Evolutionary conservation across 2,113 vertebrate genomes (phyloP).

Genomic region (Pterophyllum scalare): DNA sequence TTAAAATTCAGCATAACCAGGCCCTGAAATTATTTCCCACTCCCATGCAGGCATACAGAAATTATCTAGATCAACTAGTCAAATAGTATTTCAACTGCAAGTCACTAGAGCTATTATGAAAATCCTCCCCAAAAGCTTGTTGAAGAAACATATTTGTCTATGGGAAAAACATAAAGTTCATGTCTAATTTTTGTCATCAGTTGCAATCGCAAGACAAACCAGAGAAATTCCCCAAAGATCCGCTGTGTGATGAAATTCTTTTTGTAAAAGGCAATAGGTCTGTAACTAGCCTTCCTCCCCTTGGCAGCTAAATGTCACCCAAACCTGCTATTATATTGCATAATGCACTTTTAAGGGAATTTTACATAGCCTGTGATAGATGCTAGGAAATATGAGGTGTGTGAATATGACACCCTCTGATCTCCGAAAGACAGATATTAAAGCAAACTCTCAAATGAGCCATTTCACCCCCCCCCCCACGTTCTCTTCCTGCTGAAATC

Average conservation of each 20-base stretch:
- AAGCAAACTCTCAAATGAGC: slow-evolving; percentile 78
- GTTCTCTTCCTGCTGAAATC: slow-evolving; percentile 62
- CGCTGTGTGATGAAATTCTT: slow-evolving; percentile 70
- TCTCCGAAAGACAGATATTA: slow-evolving; percentile 80
- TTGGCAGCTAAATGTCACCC: slow-evolving; percentile 68
- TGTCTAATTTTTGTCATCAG: slow-evolving; percentile 57
- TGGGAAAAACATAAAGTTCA: slow-evolving; percentile 32
- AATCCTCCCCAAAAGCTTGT: slow-evolving; percentile 15
- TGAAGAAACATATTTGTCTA: slow-evolving; percentile 35
- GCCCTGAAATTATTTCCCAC: slow-evolving; percentile 73
- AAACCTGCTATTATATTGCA: slow-evolving; percentile 77
- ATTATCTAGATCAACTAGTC: slow-evolving; percentile 65
- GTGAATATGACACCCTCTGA: slow-evolving; percentile 77
- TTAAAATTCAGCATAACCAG: slow-evolving; percentile 91
- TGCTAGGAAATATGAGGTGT: slow-evolving; percentile 69
- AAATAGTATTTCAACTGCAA: slow-evolving; percentile 43
- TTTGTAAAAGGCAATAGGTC: slow-evolving; percentile 72
- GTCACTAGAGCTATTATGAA: slow-evolving; percentile 11
- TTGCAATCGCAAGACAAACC: slow-evolving; percentile 56
- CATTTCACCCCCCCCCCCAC: slow-evolving; percentile 3
- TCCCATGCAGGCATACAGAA: slow-evolving; percentile 42
- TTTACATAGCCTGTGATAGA: slow-evolving; percentile 74
- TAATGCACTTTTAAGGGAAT: slow-evolving; percentile 78
- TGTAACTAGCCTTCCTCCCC: slow-evolving; percentile 59
- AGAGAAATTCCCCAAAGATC: slow-evolving; percentile 31